Conservation (phyloP, 2,113 vertebrate genomes). For the Indicator indicator region DNA sequence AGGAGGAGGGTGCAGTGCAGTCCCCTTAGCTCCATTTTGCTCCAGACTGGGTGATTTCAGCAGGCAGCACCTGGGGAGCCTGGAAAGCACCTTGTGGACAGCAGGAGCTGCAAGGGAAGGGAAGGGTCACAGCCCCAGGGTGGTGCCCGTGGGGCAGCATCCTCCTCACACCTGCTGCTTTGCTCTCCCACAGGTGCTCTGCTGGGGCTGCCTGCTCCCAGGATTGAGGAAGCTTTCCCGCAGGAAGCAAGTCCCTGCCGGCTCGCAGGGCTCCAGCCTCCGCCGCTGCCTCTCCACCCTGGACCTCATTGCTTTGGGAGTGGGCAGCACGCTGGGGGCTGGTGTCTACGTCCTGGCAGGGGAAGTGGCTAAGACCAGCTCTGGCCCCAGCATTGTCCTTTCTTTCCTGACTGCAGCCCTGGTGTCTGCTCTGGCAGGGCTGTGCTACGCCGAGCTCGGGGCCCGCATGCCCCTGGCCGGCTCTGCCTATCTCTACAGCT, state of each 20-base stretch:
- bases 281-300: slow-evolving; percentile 80
- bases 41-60: not conserved
- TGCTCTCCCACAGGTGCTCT: slow-evolving; percentile 29
- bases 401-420: slow-evolving; percentile 86
- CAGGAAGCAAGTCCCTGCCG: slow-evolving; percentile 70
- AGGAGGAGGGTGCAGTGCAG: not conserved
- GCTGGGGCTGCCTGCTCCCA: slow-evolving; percentile 24
- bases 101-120: not conserved
- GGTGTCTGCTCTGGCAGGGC: slow-evolving; percentile 84
- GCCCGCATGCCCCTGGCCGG: slow-evolving; percentile 84
- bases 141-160: fast-evolving
- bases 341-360: slow-evolving; percentile 87
- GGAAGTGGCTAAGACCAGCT: slow-evolving; percentile 81
- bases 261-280: slow-evolving; percentile 75
- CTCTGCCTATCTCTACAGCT: slow-evolving; percentile 90
- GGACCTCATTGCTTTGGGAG: slow-evolving; percentile 85
- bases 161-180: not conserved
- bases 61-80: not conserved
- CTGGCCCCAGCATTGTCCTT: slow-evolving; percentile 85
- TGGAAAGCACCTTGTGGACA: fast-evolving
- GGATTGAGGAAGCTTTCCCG: slow-evolving; percentile 72
- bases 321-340: slow-evolving; percentile 87
- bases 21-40: not conserved
- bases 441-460: slow-evolving; percentile 87
- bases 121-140: not conserved